Conservation (phyloP, 2,888 invertebrate species). For the Hofmannophila pseudospretella region DNA sequence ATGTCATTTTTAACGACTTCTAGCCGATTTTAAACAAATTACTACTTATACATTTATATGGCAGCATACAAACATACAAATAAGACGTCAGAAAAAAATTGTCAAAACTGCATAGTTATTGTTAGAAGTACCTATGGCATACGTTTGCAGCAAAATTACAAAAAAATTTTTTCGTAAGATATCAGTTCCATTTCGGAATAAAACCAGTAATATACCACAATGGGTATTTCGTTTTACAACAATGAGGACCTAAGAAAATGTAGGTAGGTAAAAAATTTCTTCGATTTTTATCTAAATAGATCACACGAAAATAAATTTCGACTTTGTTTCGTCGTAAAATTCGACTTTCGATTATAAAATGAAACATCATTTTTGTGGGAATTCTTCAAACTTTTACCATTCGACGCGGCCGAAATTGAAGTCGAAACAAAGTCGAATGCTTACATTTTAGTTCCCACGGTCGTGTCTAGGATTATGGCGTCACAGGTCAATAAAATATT, state of each 20-base stretch:
- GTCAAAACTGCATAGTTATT: no score
- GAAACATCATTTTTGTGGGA: no score
- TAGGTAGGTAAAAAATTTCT: conserved; percentile 66
- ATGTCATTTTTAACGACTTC: no score
- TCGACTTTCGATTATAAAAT: neutral
- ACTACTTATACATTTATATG: no score
- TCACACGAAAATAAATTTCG: conserved; percentile 15
- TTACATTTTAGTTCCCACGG: conserved; percentile 30
- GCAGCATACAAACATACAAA: no score
- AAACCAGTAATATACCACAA: conserved; percentile 13
- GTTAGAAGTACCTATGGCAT: no score
- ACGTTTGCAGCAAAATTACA: no score
- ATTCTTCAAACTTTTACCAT: no score
- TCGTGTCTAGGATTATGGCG: conserved; percentile 55
- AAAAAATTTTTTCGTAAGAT: no score
- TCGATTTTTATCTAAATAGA: conserved; percentile 52
- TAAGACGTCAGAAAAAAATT: no score
- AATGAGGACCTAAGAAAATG: conserved; percentile 56
- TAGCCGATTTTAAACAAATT: no score
- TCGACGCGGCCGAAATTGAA: no score
- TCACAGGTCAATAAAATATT: conserved; percentile 30
- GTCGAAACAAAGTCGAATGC: conserved; percentile 1
- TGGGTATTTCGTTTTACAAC: conserved; percentile 32
- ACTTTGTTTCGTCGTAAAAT: neutral
- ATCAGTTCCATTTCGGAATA: conserved; percentile 13